Percentiles rank a stretch among this genome's conserved stretches.
These are phyloP conservation scores for Caenorhabditis brenneri DNA, from an alignment of 1,140 invertebrate genomes.

Conservation along the genomic window DNA sequence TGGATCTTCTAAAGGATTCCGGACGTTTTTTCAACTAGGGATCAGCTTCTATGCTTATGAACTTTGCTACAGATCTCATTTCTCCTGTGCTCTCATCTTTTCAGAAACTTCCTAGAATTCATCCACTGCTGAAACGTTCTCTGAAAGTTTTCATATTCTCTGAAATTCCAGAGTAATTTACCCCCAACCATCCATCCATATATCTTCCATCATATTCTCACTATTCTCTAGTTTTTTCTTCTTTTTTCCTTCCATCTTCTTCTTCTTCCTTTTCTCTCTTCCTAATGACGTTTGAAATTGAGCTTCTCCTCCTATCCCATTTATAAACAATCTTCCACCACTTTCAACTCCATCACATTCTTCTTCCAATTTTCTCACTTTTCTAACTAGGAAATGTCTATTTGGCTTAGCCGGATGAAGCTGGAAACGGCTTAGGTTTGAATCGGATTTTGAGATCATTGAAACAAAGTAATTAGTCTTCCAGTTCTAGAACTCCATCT, in stretches of 20 bases:
- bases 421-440: too few relatives aligned
- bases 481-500: too few relatives aligned
- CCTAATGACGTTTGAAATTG: constrained; percentile 16
- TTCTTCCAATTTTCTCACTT: background rate
- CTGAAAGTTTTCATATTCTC: background rate
- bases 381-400: background rate
- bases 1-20: too few relatives aligned
- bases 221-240: background rate
- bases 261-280: background rate
- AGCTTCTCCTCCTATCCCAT: constrained; percentile 14
- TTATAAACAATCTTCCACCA: constrained; percentile 18
- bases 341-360: background rate
- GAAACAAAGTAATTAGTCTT: too few relatives aligned
- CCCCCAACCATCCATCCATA: too few relatives aligned
- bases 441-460: background rate
- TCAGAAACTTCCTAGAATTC: too few relatives aligned
- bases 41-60: too few relatives aligned
- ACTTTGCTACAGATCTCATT: too few relatives aligned
- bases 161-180: background rate
- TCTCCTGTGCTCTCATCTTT: too few relatives aligned
- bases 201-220: background rate
- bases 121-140: too few relatives aligned
- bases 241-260: background rate
- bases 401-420: too few relatives aligned
- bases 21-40: too few relatives aligned